Evolutionary conservation across 2,113 vertebrate species (phyloP), one percentile per base, ranked within the genome.

Genomic region (Oryzias curvinotus): DNA sequence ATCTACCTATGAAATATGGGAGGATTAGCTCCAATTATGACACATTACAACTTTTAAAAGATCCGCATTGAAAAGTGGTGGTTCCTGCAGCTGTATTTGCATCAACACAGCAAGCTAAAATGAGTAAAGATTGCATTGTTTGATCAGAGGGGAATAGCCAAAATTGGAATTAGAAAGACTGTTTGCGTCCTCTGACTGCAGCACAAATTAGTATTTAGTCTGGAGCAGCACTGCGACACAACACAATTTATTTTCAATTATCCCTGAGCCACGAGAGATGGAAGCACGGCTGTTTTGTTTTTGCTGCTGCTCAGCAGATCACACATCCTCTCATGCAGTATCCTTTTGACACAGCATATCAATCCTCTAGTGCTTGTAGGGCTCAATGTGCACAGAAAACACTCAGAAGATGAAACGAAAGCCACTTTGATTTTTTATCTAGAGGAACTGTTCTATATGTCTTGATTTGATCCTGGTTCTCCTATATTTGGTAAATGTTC

Each of bases 181-280:
- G 62, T 61, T 64, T 58, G 61, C 52, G 21, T 71, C 61, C 54
- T 61, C 64, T 59, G 69, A 60, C 79, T 78, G 82, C 82, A 75
- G 77, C 70, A 77, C 77, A 86, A 86, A 91, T 91, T 78, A 91
- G 82, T 85, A 89, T 89, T 89, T 89, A 84, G 79, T 83, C 82
- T 83, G 81, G 84, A 85, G 81, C 81, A 67, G 71, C 83, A 74
- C 87, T 87, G 90, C 87, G 75, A 88, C 89, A 90, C 84, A 73
- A 79, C 72, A 62, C 82, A 78, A 85, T 88, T 89, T 89, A 89
- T 91, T 89, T 89, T 84, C 86, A 90, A 87, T 89, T 87, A 90
- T 83, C 77, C 67, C 67, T 46, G 71, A 75, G 82, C 74, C 71
- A 70, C 62, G 28, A 78, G 77, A 86, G 78, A 85, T 61, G 65